Conservation (phyloP, 2,113 vertebrate genomes). For the Theristicus caerulescens region DNA sequence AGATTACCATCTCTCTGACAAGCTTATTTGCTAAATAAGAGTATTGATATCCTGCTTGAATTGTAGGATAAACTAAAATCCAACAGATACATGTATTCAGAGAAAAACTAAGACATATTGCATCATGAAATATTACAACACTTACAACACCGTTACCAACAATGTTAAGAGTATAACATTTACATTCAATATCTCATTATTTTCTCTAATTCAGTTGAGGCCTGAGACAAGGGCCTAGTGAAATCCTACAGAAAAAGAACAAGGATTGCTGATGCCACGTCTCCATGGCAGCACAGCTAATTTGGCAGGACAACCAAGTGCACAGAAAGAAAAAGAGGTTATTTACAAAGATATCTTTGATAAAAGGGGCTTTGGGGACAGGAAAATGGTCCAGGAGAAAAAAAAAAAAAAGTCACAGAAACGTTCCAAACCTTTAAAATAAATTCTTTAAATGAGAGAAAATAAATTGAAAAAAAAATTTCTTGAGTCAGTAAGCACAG, state of each 20-base stretch:
- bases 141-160: background rate
- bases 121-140: background rate
- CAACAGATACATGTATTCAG: background rate
- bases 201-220: slow-evolving; percentile 35
- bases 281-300: slow-evolving; percentile 74
- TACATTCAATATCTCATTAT: slow-evolving; percentile 55
- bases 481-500: slow-evolving; percentile 23
- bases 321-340: slow-evolving; percentile 63
- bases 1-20: background rate
- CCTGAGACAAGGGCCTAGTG: slow-evolving; percentile 64
- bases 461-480: background rate
- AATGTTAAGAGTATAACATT: slow-evolving; percentile 32
- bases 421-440: slow-evolving; percentile 31
- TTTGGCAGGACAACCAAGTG: slow-evolving; percentile 69
- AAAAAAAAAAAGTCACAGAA: background rate
- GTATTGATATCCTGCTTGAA: background rate
- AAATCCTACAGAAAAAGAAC: slow-evolving; percentile 67
- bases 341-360: slow-evolving; percentile 75
- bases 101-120: background rate
- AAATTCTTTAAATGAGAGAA: slow-evolving; percentile 18
- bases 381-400: slow-evolving; percentile 2
- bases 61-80: background rate
- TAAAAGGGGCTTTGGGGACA: slow-evolving; percentile 40
- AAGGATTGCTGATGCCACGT: slow-evolving; percentile 66
- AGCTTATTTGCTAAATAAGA: background rate